Base-by-base conservation (phyloP, 2,888 invertebrate species). In the Melinaea menophilus region DNA sequence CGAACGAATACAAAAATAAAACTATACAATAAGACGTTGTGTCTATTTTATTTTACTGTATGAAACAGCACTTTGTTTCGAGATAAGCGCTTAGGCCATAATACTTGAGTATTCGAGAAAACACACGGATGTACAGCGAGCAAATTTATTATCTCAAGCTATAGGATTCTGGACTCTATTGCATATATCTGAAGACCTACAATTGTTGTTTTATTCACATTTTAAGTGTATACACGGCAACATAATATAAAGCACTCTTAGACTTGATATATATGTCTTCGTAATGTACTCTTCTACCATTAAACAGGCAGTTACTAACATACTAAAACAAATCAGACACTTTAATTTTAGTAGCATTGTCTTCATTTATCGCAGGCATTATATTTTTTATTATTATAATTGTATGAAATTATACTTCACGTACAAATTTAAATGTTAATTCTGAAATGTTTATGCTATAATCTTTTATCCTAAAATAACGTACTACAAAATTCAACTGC, bases 51-150 rank as follows among this genome's bases (percentile, higher is more conserved):
- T 68, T 66, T 66, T 61, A 58, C 61, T 63, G 64, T 68, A 72
- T 70, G 68, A 68, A 72, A 72, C 70, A 64, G 64, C 68, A 70
- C 68, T 71, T 69, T 70, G 69, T 70, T 69, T 63, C 65, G 59
- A 66, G 69, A 66, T 68, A 69, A 68, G 68, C 66, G 69, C 69
- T 66, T 61, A 62, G 68, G 65, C 68, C 68, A 63, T 71, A 67
- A 69, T 66, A 67, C 68, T 67, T 61, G 64, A 69, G 63, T 46
- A 56, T 62, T 64, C 56, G 59, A 60, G 65, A 62, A 51, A 61
- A 47, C 63, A 56, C 60, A 48, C 33, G 51, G 56, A 59, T 59
- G 59, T 59, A 63, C 56, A 5, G 45, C 11, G 45, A 22, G 56
- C 56, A 56, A 63, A 61, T 45, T 45, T 33, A 55, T 55, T 56